Evolutionary conservation across 2,113 vertebrate genomes (phyloP).

Genomic region (Anoplopoma fimbria): DNA sequence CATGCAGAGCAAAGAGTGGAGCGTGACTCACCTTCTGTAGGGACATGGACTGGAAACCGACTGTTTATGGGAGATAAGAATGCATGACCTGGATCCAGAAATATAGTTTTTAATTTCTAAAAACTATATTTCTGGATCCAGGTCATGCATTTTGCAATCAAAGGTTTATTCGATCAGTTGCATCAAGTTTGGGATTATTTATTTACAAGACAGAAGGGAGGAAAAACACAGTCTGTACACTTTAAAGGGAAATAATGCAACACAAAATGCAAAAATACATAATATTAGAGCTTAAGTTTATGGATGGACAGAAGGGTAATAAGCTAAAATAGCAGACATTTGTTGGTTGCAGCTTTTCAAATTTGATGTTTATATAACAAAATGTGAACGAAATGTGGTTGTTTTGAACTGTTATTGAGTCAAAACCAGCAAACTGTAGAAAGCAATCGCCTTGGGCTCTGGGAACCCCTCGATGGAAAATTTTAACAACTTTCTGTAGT

Average conservation of each 20-base stretch:
- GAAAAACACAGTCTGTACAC: background rate
- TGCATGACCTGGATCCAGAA: conserved; percentile 8
- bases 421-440: background rate
- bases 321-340: background rate
- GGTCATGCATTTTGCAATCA: too few relatives aligned
- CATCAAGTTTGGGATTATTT: background rate
- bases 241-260: background rate
- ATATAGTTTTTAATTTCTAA: too few relatives aligned
- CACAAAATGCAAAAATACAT: background rate
- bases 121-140: too few relatives aligned
- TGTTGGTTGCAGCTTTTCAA: background rate
- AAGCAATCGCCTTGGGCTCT: background rate
- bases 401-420: background rate
- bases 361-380: background rate
- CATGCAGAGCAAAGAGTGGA: conserved; percentile 20
- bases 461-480: too few relatives aligned
- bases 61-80: background rate
- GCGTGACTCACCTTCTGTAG: conserved; percentile 23
- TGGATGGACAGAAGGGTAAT: background rate
- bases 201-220: background rate
- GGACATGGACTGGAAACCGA: background rate
- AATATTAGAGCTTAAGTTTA: background rate
- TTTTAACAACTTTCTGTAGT: background rate
- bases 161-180: background rate
- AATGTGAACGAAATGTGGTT: background rate